Evolutionary conservation across 2,888 invertebrate genomes (phyloP).

Genomic region (Ptychoptera contaminata): DNA sequence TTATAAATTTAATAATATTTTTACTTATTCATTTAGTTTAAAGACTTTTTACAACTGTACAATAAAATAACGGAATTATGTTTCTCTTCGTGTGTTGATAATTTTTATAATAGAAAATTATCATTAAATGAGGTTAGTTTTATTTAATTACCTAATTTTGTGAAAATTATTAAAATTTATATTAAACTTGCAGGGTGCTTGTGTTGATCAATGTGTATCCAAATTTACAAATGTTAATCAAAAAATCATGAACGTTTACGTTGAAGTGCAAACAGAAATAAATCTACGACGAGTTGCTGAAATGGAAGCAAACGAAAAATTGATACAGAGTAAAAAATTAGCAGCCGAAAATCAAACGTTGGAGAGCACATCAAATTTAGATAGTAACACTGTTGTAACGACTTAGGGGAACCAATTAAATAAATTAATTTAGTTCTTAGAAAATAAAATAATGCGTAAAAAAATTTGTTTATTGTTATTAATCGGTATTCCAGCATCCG

Average conservation of each 20-base stretch:
- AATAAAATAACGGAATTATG: constrained; percentile 30
- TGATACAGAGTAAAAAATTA: constrained; percentile 7
- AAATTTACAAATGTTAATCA: constrained; percentile 30
- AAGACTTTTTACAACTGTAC: constrained; percentile 29
- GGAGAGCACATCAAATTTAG: constrained; percentile 11
- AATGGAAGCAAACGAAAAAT: constrained; percentile 18
- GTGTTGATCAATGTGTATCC: constrained; percentile 26
- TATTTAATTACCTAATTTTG: neutral
- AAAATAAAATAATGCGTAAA: constrained; percentile 5
- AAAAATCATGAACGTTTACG: constrained; percentile 27
- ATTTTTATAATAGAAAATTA: constrained; percentile 18
- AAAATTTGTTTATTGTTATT: constrained; percentile 20
- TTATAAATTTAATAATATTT: neutral
- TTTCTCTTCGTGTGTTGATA: constrained; percentile 26
- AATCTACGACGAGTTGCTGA: constrained; percentile 24
- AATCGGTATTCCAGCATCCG: constrained; percentile 24
- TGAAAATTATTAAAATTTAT: neutral
- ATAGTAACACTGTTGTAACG: neutral
- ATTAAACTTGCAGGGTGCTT: constrained; percentile 16
- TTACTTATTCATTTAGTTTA: constrained; percentile 17
- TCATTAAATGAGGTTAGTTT: constrained; percentile 18
- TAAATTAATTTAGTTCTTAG: constrained; percentile 1
- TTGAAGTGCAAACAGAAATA: constrained; percentile 27
- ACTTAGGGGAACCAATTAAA: constrained; percentile 4
- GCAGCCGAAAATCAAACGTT: constrained; percentile 2